Percentiles rank a stretch among this genome's conserved stretches.
These are phyloP conservation scores for Lacerta viridis DNA, from an alignment of 2,797 vertebrate genomes.

Conservation along the genomic window DNA sequence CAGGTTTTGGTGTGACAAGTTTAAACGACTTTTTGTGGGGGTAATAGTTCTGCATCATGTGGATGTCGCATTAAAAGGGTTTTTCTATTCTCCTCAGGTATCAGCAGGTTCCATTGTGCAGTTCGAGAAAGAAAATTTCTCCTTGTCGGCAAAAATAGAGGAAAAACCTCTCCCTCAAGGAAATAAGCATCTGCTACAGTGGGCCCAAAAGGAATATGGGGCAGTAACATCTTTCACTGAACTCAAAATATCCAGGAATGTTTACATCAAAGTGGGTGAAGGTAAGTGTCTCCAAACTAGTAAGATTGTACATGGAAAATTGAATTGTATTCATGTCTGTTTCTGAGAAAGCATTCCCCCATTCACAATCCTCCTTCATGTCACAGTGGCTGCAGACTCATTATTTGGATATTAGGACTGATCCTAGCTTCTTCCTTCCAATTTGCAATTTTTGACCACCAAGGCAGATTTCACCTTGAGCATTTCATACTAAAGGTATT, in stretches of 20 bases:
- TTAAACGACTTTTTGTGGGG: conserved; percentile 14
- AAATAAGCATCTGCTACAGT: conserved; percentile 92
- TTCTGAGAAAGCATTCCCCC: neutral
- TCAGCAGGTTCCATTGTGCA: conserved; percentile 87
- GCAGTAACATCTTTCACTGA: conserved; percentile 98
- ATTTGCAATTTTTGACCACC: neutral
- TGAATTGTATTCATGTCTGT: neutral
- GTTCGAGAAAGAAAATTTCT: conserved; percentile 88
- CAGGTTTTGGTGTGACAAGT: conserved; percentile 32
- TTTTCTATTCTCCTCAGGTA: conserved; percentile 83
- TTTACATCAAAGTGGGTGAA: conserved; percentile 99
- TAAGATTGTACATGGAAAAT: neutral
- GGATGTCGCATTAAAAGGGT: conserved; percentile 51
- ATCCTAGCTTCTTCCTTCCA: neutral
- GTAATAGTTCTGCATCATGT: neutral
- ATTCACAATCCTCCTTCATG: neutral
- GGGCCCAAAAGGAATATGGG: conserved; percentile 90
- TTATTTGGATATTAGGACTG: neutral
- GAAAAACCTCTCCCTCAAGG: conserved; percentile 86
- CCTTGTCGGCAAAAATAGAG: conserved; percentile 82
- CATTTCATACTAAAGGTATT: neutral
- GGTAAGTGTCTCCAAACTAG: conserved; percentile 79
- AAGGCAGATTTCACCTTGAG: no score
- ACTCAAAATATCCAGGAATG: conserved; percentile 91
- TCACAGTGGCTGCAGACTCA: neutral